These are phyloP conservation scores for Narcine bancroftii DNA, from an alignment of 2,113 vertebrate species.

Conservation along the genomic window DNA sequence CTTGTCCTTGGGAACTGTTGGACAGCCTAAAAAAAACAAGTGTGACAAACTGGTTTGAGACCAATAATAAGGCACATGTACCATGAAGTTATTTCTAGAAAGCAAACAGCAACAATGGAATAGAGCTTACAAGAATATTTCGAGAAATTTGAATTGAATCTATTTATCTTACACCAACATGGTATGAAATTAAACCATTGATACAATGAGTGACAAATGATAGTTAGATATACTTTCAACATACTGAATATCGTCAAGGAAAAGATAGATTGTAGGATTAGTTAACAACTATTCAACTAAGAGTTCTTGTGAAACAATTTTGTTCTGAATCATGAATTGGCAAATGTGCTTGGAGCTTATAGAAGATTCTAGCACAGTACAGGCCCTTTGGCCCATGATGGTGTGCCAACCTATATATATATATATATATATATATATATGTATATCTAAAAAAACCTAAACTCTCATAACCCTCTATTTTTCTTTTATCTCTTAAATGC, in stretches of 20 bases:
- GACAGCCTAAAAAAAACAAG: slow-evolving; percentile 51
- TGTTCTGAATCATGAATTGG: background rate
- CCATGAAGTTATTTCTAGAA: background rate
- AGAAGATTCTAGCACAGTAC: too few species aligned
- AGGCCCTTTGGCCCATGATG: too few species aligned
- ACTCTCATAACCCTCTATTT: too few species aligned
- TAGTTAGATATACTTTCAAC: background rate
- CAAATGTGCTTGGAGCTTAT: background rate
- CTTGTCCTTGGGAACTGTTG: slow-evolving; percentile 53
- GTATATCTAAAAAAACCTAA: too few species aligned
- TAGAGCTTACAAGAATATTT: background rate
- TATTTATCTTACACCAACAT: background rate
- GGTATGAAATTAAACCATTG: background rate
- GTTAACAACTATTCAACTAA: background rate
- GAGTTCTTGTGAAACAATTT: background rate
- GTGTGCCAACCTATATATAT: too few species aligned
- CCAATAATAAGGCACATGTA: background rate
- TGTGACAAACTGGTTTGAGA: background rate
- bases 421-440: too few species aligned
- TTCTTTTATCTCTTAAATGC: too few species aligned
- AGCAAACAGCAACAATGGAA: too few species aligned
- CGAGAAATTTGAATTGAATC: background rate
- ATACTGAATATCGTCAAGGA: background rate
- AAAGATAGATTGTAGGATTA: background rate
- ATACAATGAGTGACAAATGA: background rate